Conservation (phyloP, 2,113 vertebrate species). For the Gnathonemus longibarbis region DNA sequence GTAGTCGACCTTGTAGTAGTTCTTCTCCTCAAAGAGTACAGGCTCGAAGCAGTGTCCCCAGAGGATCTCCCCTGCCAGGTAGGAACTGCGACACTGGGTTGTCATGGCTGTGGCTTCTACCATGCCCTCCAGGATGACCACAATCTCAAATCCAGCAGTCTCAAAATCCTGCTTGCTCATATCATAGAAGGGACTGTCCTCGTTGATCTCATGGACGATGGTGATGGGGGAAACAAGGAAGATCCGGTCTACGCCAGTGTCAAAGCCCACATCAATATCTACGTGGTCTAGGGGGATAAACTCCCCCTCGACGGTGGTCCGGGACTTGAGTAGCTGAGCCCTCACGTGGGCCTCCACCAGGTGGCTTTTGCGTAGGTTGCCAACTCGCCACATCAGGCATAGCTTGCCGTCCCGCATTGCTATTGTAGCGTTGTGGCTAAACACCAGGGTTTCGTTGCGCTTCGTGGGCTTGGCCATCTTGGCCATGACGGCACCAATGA, state of each 20-base stretch:
- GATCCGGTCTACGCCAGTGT: constrained; percentile 89
- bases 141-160: constrained; percentile 87
- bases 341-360: constrained; percentile 89
- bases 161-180: constrained; percentile 86
- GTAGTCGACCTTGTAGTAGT: constrained; percentile 94
- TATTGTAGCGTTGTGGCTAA: constrained; percentile 86
- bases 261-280: constrained; percentile 91
- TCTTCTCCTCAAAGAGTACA: constrained; percentile 91
- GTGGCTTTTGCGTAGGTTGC: constrained; percentile 91
- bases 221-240: constrained; percentile 92
- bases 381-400: constrained; percentile 94
- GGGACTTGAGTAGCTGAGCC: constrained; percentile 88
- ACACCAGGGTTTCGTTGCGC: constrained; percentile 88
- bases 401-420: constrained; percentile 92
- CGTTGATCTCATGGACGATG: constrained; percentile 88
- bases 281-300: constrained; percentile 91
- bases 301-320: constrained; percentile 88
- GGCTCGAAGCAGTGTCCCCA: constrained; percentile 96
- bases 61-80: constrained; percentile 84
- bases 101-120: constrained; percentile 97
- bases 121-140: constrained; percentile 95
- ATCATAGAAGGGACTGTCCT: constrained; percentile 89
- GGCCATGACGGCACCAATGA: constrained; percentile 93
- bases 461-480: constrained; percentile 98
- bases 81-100: constrained; percentile 94